Evolutionary conservation across 2,113 vertebrate genomes (phyloP), one percentile per base, ranked within the genome.

Genomic region (Brachyistius frenatus): DNA sequence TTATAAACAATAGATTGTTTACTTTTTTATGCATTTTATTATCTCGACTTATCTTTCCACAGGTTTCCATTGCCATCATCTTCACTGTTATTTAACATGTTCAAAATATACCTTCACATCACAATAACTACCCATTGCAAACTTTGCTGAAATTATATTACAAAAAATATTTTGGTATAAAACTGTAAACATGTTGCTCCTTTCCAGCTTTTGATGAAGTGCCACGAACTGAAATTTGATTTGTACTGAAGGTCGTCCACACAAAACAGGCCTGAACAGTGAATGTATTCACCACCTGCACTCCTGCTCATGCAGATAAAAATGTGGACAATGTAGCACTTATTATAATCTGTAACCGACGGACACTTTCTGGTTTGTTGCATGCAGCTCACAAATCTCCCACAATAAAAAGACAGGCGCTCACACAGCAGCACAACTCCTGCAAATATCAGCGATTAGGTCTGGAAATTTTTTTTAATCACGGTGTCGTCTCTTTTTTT

Each of bases 371-470:
- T 68, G 1, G 58, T 75, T 50, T 63, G 5, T 37, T 1, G n/a
- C 46, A 60, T 23, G 61, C 60, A 53, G 66, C 66, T 41, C 35
- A 50, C 7, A 63, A 61, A 36, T 44, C 23, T 63, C 39, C 74
- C 35, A 30, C 14, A 55, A 10, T 2, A 41, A 14, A 66, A 32
- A 52, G 31, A 72, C 7, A 30, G 30, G 9, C 32, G 7, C 57
- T 68, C 57, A 44, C 36, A 65, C 54, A 50, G 33, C 47, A 41
- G 61, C 50, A 11, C n/a, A 23, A 4, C 14, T 23, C 15, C 39
- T 8, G 32, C 63, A 83, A 66, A 75, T 83, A 61, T 73, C 62
- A 47, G 35, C 5, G 14, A 52, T 52, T 5, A 52, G 41, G 3
- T 44, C 4, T 23, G 23, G 23, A 23, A 23, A 13, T n/a, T n/a